These are phyloP conservation scores for Cosmopolites sordidus DNA, from an alignment of 2,888 invertebrate species.

Conservation along the genomic window DNA sequence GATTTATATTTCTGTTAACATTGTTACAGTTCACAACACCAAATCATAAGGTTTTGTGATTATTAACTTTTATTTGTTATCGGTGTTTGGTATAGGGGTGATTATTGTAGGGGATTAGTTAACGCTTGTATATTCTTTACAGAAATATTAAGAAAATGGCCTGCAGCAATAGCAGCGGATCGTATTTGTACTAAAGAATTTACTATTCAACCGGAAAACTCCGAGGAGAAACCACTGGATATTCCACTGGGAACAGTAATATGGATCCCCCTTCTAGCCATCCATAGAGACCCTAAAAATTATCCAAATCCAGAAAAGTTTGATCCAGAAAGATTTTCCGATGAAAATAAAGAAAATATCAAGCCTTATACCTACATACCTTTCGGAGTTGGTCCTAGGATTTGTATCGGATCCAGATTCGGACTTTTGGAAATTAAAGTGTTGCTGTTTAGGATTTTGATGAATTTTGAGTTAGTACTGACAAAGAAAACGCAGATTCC, in stretches of 20 bases:
- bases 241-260: conserved; percentile 38
- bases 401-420: conserved; percentile 32
- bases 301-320: conserved; percentile 48
- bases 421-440: conserved; percentile 34
- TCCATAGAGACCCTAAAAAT: conserved; percentile 44
- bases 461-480: conserved; percentile 30
- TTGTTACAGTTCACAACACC: no score
- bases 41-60: no score
- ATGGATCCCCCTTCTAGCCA: conserved; percentile 41
- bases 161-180: conserved; percentile 39
- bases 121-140: conserved; percentile 17
- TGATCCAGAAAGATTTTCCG: conserved; percentile 42
- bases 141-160: conserved; percentile 32
- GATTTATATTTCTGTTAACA: no score
- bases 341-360: conserved; percentile 44
- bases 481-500: conserved; percentile 35
- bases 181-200: conserved; percentile 51
- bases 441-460: conserved; percentile 27
- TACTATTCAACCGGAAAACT: conserved; percentile 35
- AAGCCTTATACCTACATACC: conserved; percentile 24
- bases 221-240: conserved; percentile 31
- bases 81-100: not conserved
- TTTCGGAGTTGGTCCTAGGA: no score
- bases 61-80: not conserved
- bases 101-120: no score